Evolutionary conservation across 2,797 vertebrate genomes (phyloP), one percentile per base, ranked within the genome.

Genomic region (Aulostomus chinensis): DNA sequence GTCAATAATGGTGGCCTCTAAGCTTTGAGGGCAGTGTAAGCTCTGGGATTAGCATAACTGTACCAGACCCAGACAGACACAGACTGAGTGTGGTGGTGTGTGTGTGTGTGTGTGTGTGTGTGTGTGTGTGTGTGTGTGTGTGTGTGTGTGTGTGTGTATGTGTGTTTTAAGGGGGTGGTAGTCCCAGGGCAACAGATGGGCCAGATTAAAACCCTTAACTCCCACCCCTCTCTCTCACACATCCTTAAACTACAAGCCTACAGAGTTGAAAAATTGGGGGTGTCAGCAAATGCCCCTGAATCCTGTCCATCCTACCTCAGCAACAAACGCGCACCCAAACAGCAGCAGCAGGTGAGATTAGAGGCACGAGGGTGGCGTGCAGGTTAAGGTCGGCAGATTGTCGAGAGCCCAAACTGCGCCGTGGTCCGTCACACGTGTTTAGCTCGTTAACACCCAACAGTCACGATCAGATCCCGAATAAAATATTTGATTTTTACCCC

Each of bases 1-100:
- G 72, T 83, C 74, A 68, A 57, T 77, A 73, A 65, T 49, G 53
- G 61, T 52, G 68, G 61, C 33, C 64, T 60, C 51, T 79, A 49
- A 76, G 53, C 73, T 73, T 63, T 52, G 49, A 62, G 68, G 68
- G 55, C 22, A 67, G 68, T 59, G 29, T 75, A 84, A 86, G 9
- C 70, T 62, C 41, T 18, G 18, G 83, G 86, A 89, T 88, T 87
- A 89, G 68, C 78, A 83, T 83, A 75, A 83, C 81, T 83, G 82
- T 75, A 83, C 83, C 82, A 85, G 86, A 88, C 84, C 37, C 82
- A 87, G 87, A 87, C 85, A 82, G 81, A 84, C 77, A 58, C 75
- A 72, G 70, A 42, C 78, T 72, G 71, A 66, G 58, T 52, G 57
- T 73, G 68, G 49, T 54, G 56, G 40, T 24, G 56, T 25, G n/a